These are phyloP conservation scores for Rapana venosa DNA, from an alignment of 2,888 invertebrate genomes.

Conservation along the genomic window DNA sequence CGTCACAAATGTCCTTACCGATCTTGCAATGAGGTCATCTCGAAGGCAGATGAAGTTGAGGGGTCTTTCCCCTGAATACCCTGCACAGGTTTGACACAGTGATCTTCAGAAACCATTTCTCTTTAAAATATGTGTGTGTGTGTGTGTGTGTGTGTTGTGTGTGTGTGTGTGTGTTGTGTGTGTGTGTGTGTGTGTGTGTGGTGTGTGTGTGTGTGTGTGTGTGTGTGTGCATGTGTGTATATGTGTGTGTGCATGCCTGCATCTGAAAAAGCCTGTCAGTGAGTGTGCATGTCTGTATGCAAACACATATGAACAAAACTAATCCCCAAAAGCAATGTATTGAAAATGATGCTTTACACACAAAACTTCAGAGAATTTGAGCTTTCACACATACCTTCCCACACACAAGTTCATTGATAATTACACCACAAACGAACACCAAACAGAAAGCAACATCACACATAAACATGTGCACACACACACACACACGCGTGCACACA, in stretches of 20 bases:
- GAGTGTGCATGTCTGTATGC: too few relatives aligned
- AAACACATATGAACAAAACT: not conserved
- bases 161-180: too few relatives aligned
- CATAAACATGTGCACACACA: not conserved
- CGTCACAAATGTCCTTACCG: constrained; percentile 20
- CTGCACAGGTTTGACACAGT: constrained; percentile 2
- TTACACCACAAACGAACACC: not conserved
- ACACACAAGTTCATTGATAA: not conserved
- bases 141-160: too few relatives aligned
- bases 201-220: too few relatives aligned
- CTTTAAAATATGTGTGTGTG: not conserved
- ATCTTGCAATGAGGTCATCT: constrained; percentile 47
- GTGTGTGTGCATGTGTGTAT: too few relatives aligned
- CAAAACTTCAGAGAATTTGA: too few relatives aligned
- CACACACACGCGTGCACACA: not conserved
- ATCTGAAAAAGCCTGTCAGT: too few relatives aligned
- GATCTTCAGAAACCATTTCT: not conserved
- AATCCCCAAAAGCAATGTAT: too few relatives aligned
- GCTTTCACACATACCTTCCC: not conserved
- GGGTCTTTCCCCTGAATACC: not conserved
- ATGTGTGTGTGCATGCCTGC: too few relatives aligned
- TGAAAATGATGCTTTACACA: too few relatives aligned
- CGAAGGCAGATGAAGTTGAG: constrained; percentile 45
- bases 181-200: too few relatives aligned
- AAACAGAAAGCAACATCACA: not conserved